Base-by-base conservation (phyloP, 1,140 invertebrate species). In the Pseudomyrmex sp. region DNA sequence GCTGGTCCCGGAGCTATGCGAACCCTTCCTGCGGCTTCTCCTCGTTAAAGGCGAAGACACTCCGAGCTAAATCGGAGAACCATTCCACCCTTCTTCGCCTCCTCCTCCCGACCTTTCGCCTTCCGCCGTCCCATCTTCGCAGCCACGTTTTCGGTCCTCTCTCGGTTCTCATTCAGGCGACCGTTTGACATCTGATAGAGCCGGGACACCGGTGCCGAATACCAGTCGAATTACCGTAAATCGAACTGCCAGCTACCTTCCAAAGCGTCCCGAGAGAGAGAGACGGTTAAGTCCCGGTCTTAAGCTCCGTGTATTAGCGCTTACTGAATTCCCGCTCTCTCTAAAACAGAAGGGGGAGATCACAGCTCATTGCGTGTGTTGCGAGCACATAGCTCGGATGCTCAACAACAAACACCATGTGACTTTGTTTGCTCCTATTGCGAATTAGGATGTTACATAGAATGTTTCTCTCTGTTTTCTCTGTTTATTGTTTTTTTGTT, bases 201-300 rank as follows among this genome's bases (percentile, higher is more conserved):
- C 82, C 65, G 82, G 85, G 87, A 77, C 83, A 79, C 77, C 76
- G 74, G 44, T 61, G 61, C 70, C 87, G 62, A 90, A 89, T 90
- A 58, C 87, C 86, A 88, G 89, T 87, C 88, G 85, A 91, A 91
- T 91, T 89, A 88, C 75, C 63, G 87, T 88, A 90, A 91, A 91
- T 91, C 90, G 86, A 91, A 91, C 85, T 88, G 84, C 70, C 88
- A 88, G 79, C 72, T 77, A 75, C 54, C 70, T 70, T 59, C 63
- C 82, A 72, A 74, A 72, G 35, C 65, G n/a, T 79, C 59, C 75
- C 70, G 9, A 18, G 75, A 72, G 35, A 35, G 9, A 18, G 75
- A 70, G 75, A 82, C 82, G 56, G 58, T 72, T 76, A 77, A 85
- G 62, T 66, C 61, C 15, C 13, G 58, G 52, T 75, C 85, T 75